These are phyloP conservation scores for Ecliptopera silaceata DNA, from an alignment of 2,888 invertebrate species.

Conservation along the genomic window DNA sequence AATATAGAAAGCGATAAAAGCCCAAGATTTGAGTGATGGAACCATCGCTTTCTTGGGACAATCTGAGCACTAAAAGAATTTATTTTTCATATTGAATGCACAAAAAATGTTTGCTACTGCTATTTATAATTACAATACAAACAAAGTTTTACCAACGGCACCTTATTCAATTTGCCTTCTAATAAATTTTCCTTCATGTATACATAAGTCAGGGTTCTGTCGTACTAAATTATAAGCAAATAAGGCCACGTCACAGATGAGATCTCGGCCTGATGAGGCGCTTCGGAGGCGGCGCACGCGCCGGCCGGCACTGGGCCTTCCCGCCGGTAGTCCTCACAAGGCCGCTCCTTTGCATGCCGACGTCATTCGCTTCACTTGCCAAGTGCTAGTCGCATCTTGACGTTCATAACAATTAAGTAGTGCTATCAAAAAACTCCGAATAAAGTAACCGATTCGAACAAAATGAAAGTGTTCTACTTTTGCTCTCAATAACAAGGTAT, in stretches of 20 bases:
- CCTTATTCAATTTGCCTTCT: not conserved
- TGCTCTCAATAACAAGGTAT: not conserved
- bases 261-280: constrained; percentile 11
- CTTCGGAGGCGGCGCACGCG: constrained; percentile 16
- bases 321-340: constrained; percentile 15
- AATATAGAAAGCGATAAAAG: too few relatives aligned
- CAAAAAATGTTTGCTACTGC: not conserved
- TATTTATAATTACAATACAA: too few relatives aligned
- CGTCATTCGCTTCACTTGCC: not conserved
- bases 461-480: not conserved
- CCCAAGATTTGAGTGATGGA: too few relatives aligned
- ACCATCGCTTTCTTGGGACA: too few relatives aligned
- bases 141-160: not conserved
- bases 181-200: not conserved
- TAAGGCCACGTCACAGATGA: constrained; percentile 13
- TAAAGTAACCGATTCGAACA: too few relatives aligned
- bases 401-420: not conserved
- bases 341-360: constrained; percentile 8
- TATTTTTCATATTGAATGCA: too few relatives aligned
- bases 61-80: too few relatives aligned
- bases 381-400: too few relatives aligned
- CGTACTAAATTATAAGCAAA: constrained; percentile 1
- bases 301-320: constrained; percentile 3
- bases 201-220: constrained; percentile 2
- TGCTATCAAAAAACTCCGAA: too few relatives aligned